phyloP scores from a whole-genome alignment of 2,888 invertebrate genomes.

The Chorisops tibialis region DNA sequence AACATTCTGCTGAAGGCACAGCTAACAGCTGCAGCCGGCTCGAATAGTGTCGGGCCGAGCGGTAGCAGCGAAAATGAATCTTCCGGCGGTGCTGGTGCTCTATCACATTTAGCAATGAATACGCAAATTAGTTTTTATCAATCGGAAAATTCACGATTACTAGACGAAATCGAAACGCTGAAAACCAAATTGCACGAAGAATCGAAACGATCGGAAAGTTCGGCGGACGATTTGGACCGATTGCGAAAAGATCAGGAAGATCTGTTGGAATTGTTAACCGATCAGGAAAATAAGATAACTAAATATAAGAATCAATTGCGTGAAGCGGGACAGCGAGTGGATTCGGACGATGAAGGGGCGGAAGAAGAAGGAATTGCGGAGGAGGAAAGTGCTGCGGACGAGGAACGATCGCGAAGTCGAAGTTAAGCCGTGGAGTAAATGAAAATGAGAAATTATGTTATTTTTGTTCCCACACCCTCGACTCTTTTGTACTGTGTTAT shows the following conservation, averaged over 20 bases:
- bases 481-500: too few species aligned
- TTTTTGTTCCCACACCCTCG: too few species aligned
- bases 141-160: constrained; percentile 48
- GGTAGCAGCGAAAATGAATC: constrained; percentile 38
- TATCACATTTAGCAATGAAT: constrained; percentile 28
- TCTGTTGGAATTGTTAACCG: constrained; percentile 80
- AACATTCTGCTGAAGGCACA: constrained; percentile 80
- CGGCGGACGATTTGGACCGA: constrained; percentile 58
- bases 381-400: constrained; percentile 3
- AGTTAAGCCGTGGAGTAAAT: background rate
- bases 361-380: constrained; percentile 37
- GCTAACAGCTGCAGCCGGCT: constrained; percentile 52
- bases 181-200: constrained; percentile 45
- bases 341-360: constrained; percentile 53
- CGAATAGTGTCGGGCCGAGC: constrained; percentile 32
- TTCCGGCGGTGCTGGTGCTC: background rate
- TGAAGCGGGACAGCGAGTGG: constrained; percentile 50
- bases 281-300: constrained; percentile 73
- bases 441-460: too few species aligned
- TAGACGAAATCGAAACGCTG: constrained; percentile 44
- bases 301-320: constrained; percentile 61
- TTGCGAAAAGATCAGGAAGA: constrained; percentile 91
- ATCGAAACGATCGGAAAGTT: constrained; percentile 37
- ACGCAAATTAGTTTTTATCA: constrained; percentile 38
- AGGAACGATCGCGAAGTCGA: background rate